Evolutionary conservation across 2,113 vertebrate species (phyloP).

Genomic region (Jacana jacana): DNA sequence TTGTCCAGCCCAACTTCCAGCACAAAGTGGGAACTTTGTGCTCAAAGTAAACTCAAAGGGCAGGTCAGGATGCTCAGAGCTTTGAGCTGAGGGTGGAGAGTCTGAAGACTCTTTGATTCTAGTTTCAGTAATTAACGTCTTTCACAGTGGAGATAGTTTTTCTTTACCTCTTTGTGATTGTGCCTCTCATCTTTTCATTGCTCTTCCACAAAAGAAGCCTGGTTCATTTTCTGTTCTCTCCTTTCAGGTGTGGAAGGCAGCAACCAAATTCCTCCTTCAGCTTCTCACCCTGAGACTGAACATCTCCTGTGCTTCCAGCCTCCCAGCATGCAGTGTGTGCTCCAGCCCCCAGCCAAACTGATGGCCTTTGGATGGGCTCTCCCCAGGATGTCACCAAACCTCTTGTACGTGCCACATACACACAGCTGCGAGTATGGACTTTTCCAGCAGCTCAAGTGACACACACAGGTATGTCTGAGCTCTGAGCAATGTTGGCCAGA

Average conservation of each 20-base stretch:
- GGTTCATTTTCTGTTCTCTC: not conserved
- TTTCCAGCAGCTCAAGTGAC: not conserved
- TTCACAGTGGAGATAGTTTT: not conserved
- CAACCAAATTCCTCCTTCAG: not conserved
- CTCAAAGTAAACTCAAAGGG: not conserved
- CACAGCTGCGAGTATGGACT: rapidly evolving
- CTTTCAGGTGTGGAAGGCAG: not conserved
- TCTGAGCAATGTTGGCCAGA: not conserved
- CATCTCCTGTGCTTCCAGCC: not conserved
- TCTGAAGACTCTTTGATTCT: not conserved
- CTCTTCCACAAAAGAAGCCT: not conserved
- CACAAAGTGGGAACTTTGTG: not conserved
- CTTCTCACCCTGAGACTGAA: not conserved
- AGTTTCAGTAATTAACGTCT: not conserved
- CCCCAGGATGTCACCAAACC: not conserved
- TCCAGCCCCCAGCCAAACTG: rapidly evolving
- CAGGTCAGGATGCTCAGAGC: not conserved
- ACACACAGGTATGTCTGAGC: not conserved
- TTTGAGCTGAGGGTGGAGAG: not conserved
- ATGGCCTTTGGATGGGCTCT: not conserved
- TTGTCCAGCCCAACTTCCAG: not conserved
- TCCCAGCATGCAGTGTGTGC: rapidly evolving
- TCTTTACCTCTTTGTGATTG: not conserved
- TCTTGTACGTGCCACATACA: not conserved
- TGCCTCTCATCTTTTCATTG: not conserved